Conservation (phyloP, 2,113 vertebrate species). For the Cottus gobio region DNA sequence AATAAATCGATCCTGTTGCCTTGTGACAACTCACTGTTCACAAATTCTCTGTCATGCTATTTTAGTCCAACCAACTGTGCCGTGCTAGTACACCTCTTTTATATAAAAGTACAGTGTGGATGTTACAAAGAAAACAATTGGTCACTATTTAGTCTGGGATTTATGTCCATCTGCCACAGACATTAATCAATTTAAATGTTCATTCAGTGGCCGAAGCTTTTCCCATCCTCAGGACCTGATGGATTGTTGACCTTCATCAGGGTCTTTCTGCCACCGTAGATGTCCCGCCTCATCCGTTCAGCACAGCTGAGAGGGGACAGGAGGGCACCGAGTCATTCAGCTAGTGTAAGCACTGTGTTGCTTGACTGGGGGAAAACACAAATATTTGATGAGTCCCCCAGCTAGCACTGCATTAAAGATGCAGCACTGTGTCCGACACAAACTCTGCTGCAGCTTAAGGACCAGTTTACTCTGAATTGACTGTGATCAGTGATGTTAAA, state of each 20-base stretch:
- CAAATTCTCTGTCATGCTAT: neutral
- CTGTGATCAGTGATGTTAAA: slow-evolving; percentile 58
- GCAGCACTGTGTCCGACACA: slow-evolving; percentile 62
- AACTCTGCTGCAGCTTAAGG: slow-evolving; percentile 55
- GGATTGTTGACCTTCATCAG: slow-evolving; percentile 70
- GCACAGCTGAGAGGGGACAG: slow-evolving; percentile 31
- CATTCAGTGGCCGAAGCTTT: slow-evolving; percentile 22
- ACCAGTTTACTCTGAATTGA: slow-evolving; percentile 50
- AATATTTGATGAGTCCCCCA: slow-evolving; percentile 78
- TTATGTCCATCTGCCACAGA: slow-evolving; percentile 50
- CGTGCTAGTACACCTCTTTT: slow-evolving; percentile 1
- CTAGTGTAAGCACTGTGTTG: slow-evolving; percentile 53
- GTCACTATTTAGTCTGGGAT: slow-evolving; percentile 54
- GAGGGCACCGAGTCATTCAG: slow-evolving; percentile 49
- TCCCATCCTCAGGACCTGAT: slow-evolving; percentile 48
- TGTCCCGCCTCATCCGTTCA: slow-evolving; percentile 50
- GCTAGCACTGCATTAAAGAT: slow-evolving; percentile 75
- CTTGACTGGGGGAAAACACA: slow-evolving; percentile 69
- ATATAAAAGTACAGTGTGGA: slow-evolving; percentile 16
- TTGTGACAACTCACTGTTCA: neutral
- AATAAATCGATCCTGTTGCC: slow-evolving; percentile 5
- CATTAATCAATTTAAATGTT: slow-evolving; percentile 58
- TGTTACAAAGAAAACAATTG: slow-evolving; percentile 43
- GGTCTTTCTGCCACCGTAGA: slow-evolving; percentile 64
- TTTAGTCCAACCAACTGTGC: slow-evolving; percentile 3